Base-by-base conservation (phyloP, 2,113 vertebrate species). In the Xiphophorus couchianus region DNA sequence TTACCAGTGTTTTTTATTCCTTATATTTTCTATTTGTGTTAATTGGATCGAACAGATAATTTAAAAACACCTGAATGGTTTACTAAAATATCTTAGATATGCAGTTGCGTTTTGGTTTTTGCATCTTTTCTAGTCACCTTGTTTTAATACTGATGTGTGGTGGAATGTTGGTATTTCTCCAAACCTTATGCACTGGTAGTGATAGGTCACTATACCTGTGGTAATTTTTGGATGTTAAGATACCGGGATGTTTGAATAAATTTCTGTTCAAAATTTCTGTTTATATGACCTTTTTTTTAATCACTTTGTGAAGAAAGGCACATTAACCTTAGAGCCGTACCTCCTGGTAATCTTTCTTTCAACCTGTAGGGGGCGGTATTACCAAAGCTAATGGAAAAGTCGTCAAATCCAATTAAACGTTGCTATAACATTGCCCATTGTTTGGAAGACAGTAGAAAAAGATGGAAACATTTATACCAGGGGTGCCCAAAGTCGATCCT, bases 171-270 rank as follows among this genome's bases (percentile, higher is more conserved):
- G 12, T 30, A 42, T 73, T 64, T 86, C 60, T 12, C 19, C 58
- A 22, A 12, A 9, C 4, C 77, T 51, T 70, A 13, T 42, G 35
- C 29, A 39, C 70, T 64, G 60, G n/a, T 29, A 14, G 61, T 62
- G 60, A 28, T 27, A 14, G 61, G 28, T 73, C 29, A 62, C 13
- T 30, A 69, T 28, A 69, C 22, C 42, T 72, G 39, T n/a, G 3
- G 44, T 71, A 28, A 61, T 73, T 80, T 75, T 72, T 69, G 48
- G 37, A 70, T 37, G 33, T 79, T 80, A 77, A 85, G 51, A 78
- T 86, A 77, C 85, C 74, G 51, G 65, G 62, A 51, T 74, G 51
- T 48, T 60, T 89, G 51, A 93, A 91, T 92, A 90, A 87, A 89
- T 77, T 82, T 81, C 27, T 80, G 65, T 61, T 86, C 35, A 71